Conservation (phyloP, 2,888 invertebrate species). For the Thelaira solivaga region DNA sequence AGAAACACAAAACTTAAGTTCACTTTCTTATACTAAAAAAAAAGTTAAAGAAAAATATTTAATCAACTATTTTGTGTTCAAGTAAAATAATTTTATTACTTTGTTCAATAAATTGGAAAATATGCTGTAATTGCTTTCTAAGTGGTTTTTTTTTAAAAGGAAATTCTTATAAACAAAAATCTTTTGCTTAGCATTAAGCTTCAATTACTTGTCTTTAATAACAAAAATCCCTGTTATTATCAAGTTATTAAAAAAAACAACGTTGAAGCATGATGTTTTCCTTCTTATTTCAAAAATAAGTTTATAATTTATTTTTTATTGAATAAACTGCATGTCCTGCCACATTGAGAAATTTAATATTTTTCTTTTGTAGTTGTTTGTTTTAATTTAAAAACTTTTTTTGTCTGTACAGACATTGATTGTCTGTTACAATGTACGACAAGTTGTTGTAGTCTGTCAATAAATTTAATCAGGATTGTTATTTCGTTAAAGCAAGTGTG, state of each 20-base stretch:
- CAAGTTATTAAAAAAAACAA: constrained; percentile 43
- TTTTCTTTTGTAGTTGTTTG: background rate
- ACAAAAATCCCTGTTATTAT: constrained; percentile 21
- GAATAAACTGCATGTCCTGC: background rate
- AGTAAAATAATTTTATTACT: constrained; percentile 25
- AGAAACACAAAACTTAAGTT: background rate
- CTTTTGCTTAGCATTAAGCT: background rate
- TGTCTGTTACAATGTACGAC: constrained; percentile 47
- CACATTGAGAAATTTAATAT: constrained; percentile 32
- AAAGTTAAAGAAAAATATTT: constrained; percentile 12
- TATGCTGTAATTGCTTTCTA: constrained; percentile 51
- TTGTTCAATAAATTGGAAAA: constrained; percentile 57
- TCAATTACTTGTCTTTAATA: constrained; percentile 5
- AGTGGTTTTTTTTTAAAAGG: constrained; percentile 37
- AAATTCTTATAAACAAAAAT: background rate
- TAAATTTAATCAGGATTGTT: constrained; percentile 52
- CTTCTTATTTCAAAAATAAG: too few relatives aligned
- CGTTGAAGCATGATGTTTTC: too few relatives aligned
- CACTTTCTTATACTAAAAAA: background rate
- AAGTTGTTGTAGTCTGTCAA: constrained; percentile 51
- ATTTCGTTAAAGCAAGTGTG: too few relatives aligned
- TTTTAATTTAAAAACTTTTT: constrained; percentile 20
- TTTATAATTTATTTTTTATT: constrained; percentile 8
- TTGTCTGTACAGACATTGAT: constrained; percentile 38
- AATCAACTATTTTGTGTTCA: constrained; percentile 3